Base-by-base conservation (phyloP, 2,888 invertebrate species). In the Eupithecia centaureata region DNA sequence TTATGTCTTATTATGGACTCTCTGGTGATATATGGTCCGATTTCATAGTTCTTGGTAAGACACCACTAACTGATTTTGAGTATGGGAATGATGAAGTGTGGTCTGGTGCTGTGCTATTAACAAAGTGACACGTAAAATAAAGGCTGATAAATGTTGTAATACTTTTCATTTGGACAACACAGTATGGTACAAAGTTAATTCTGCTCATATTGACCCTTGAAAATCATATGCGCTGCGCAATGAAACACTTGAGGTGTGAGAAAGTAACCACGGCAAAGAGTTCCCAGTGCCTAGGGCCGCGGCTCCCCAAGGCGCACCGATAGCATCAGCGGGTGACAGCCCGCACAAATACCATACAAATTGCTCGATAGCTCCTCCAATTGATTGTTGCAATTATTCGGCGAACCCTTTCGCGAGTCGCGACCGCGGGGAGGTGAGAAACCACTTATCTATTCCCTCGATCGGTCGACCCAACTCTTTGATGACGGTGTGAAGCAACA, bases 301-400 rank as follows among this genome's bases (percentile, higher is more conserved):
- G 89, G 86, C 90, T 82, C 92, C 92, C 92, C 77, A 85, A 89
- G 82, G 88, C 76, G 90, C 78, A 77, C 77, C 85, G 91, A 91
- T 91, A 90, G 83, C 86, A 92, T 91, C 92, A 88, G 87, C 90
- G 89, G 90, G 89, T 88, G 90, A 90, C 92, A 91, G 87, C 92
- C 93, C 92, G 92, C 92, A 93, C 92, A 91, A 91, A 92, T 89
- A 91, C 90, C 91, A 89, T 91, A 93, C 92, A 92, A 93, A 92
- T 92, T 90, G 88, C 82, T 91, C 93, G 91, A 92, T 92, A 82
- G 87, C 90, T 92, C 88, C 90, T 92, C 84, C 83, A 89, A 91
- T 90, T 91, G 91, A 93, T 92, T 93, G 92, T 93, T 90, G 92
- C 92, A 92, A 92, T 93, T 92, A 91, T 92, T 92, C 87, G 85